phyloP scores from a whole-genome alignment of 1,140 invertebrate genomes.

The Lasioglossum albipes region DNA sequence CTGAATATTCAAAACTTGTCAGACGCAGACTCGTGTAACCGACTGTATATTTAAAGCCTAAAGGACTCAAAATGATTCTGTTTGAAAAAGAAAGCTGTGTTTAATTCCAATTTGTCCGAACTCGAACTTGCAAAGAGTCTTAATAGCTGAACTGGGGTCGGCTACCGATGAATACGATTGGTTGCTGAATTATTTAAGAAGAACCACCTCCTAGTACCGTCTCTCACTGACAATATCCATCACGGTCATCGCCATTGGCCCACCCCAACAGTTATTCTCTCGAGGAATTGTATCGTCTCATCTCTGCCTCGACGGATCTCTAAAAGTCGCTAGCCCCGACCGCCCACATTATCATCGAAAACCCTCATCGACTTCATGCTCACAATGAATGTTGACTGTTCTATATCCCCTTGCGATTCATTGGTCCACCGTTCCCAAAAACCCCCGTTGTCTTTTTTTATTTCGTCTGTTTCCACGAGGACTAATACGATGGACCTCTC shows the following conservation, averaged over 20 bases:
- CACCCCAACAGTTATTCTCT: conserved; percentile 25
- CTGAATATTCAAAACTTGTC: too few species aligned
- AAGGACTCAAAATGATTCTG: too few species aligned
- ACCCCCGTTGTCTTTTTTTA: not conserved
- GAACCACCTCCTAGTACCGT: not conserved
- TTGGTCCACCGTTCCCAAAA: conserved; percentile 23
- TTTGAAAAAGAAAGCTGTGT: too few species aligned
- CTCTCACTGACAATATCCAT: not conserved
- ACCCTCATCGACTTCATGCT: conserved; percentile 57
- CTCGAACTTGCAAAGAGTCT: too few species aligned
- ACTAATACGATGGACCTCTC: conserved; percentile 36
- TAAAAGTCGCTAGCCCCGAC: conserved; percentile 11
- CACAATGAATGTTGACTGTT: conserved; percentile 56
- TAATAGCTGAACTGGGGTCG: too few species aligned
- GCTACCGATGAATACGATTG: not conserved
- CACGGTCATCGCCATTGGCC: not conserved
- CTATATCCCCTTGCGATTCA: conserved; percentile 38
- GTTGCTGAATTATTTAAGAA: not conserved
- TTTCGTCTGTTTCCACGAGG: conserved; percentile 32
- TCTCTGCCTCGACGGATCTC: conserved; percentile 13
- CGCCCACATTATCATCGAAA: conserved; percentile 41
- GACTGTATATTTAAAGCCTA: too few species aligned
- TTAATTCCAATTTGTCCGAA: too few species aligned
- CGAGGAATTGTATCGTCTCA: conserved; percentile 28
- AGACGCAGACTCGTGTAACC: too few species aligned